Conservation (phyloP, 2,113 vertebrate genomes). For the Lynx canadensis region DNA sequence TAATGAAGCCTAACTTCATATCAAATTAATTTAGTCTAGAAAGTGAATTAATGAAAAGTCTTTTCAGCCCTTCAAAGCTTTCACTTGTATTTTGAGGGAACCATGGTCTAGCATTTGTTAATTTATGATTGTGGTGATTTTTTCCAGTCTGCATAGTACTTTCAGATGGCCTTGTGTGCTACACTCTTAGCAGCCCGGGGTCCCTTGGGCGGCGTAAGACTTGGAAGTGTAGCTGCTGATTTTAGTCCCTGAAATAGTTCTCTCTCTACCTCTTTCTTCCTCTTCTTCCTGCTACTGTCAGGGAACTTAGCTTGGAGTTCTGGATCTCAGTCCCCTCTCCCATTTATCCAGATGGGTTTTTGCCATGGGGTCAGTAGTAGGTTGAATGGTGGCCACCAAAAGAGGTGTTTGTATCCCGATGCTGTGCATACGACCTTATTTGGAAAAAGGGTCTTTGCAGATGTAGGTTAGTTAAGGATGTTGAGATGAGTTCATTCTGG, state of each 20-base stretch:
- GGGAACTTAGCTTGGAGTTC: neutral
- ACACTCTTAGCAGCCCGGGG: neutral
- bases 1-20: slow-evolving; percentile 14
- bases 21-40: slow-evolving; percentile 19
- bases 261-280: neutral
- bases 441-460: neutral
- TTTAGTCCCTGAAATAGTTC: neutral
- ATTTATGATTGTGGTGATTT: neutral
- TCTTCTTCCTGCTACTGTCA: neutral
- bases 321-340: neutral
- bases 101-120: neutral
- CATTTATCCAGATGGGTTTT: neutral
- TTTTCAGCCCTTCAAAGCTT: neutral
- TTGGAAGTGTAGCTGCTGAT: neutral
- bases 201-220: neutral
- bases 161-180: neutral
- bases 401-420: neutral
- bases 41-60: slow-evolving; percentile 21
- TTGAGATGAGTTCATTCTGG: neutral
- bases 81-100: neutral
- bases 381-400: neutral
- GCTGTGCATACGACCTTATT: neutral
- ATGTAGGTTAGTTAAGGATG: neutral
- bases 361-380: neutral
- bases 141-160: neutral